phyloP scores from a whole-genome alignment of 2,888 invertebrate species.

The Sarcophaga carnaria region DNA sequence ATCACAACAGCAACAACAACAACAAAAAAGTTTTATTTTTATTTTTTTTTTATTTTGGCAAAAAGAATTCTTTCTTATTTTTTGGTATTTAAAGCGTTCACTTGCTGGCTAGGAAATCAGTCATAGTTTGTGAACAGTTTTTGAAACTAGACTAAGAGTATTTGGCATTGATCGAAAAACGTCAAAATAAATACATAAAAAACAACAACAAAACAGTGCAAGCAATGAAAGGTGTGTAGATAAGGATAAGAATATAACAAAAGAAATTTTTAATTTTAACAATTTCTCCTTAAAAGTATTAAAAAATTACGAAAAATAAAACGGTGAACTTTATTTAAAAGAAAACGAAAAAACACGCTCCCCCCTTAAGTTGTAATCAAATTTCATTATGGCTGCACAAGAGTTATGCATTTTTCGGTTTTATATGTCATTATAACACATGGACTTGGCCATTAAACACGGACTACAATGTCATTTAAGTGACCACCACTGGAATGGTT shows the following conservation, averaged over 20 bases:
- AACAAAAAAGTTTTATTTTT: not conserved
- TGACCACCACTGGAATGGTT: too few relatives aligned
- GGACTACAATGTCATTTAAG: too few relatives aligned
- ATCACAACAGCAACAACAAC: not conserved
- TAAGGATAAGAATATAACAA: too few relatives aligned
- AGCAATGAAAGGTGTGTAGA: too few relatives aligned
- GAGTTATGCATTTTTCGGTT: too few relatives aligned
- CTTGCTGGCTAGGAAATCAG: constrained; percentile 9
- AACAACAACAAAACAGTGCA: not conserved
- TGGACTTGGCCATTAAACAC: too few relatives aligned
- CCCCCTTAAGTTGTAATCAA: too few relatives aligned
- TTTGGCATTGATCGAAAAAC: not conserved
- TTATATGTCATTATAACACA: too few relatives aligned
- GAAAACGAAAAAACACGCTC: too few relatives aligned
- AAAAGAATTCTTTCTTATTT: not conserved
- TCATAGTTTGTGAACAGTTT: constrained; percentile 35
- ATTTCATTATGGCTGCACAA: too few relatives aligned
- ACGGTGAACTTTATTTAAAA: not conserved
- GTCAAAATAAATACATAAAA: not conserved
- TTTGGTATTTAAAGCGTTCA: constrained; percentile 42
- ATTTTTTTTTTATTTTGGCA: constrained; percentile 17
- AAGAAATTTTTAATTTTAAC: too few relatives aligned
- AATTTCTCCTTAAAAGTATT: not conserved
- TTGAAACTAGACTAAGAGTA: not conserved
- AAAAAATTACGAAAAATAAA: not conserved